Conservation (phyloP, 1,140 invertebrate genomes). For the Cydia fagiglandana region DNA sequence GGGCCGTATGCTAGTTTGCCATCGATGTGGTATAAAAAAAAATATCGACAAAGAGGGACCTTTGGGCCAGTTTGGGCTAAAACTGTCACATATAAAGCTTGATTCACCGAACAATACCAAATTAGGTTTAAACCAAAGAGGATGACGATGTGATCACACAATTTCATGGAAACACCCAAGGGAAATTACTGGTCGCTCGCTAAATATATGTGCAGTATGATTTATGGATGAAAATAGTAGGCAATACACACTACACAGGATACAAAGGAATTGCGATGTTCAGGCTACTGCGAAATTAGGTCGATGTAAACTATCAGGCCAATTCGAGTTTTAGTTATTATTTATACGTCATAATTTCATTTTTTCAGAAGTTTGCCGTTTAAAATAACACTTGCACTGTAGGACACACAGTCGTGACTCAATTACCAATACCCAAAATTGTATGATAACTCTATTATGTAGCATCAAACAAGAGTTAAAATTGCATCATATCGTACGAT, state of each 20-base stretch:
- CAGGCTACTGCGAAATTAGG: constrained; percentile 15
- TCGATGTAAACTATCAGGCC: neutral
- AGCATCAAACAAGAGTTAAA: neutral
- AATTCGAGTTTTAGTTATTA: too few relatives aligned
- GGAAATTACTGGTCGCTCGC: constrained; percentile 27
- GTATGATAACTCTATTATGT: neutral
- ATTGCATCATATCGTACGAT: neutral
- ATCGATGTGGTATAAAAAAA: too few relatives aligned
- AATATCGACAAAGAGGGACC: too few relatives aligned
- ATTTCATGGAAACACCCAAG: constrained; percentile 2
- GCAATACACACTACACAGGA: neutral
- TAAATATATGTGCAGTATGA: constrained; percentile 29
- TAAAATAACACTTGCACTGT: too few relatives aligned
- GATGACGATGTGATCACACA: constrained; percentile 20
- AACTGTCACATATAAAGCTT: neutral
- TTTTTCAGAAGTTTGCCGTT: too few relatives aligned
- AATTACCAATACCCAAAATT: too few relatives aligned
- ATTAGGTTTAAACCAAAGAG: constrained; percentile 10
- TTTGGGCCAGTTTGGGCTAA: too few relatives aligned
- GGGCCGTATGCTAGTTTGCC: too few relatives aligned
- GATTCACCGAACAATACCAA: neutral
- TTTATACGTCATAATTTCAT: too few relatives aligned
- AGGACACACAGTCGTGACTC: too few relatives aligned
- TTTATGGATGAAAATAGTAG: constrained; percentile 20
- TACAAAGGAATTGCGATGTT: neutral